Evolutionary conservation across 1,140 invertebrate species (phyloP), one percentile per base, ranked within the genome.

Genomic region (Saccostrea echinata): DNA sequence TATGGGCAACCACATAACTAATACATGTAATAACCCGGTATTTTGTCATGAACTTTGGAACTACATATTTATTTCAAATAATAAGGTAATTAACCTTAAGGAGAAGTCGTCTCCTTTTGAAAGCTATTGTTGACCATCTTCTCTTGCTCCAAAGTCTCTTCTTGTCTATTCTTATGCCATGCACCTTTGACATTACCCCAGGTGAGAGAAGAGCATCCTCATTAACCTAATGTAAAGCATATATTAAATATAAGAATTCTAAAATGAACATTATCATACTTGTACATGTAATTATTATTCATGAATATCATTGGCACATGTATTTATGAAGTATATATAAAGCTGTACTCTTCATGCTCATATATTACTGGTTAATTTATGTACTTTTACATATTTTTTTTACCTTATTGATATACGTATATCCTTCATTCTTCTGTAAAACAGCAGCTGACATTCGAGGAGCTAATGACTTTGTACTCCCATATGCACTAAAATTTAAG

Each of bases 361-460:
- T n/a, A n/a, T n/a, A n/a, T n/a, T n/a, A n/a, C n/a, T n/a, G n/a
- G n/a, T n/a, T n/a, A n/a, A n/a, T n/a, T n/a, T n/a, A n/a, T n/a
- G n/a, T n/a, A n/a, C n/a, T n/a, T n/a, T n/a, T n/a, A n/a, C n/a
- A 64, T 3, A n/a, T 81, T 82, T 21, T 21, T 18, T 16, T 12
- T 86, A 86, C 85, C 71, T 86, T 35, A 53, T 55, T 27, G n/a
- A 82, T 53, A 21, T 82, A 86, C 18, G 43, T 55, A 52, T 55
- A 57, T 33, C 71, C 85, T 81, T 86, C 85, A 86, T 86, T 81
- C 27, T 86, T 86, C 51, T 86, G 85, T 9, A 86, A 24, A 24
- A 86, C 85, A n/a, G 85, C 68, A 43, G 85, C 68, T 16, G 71
- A 55, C 3, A 86, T 51, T 86, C 85, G 53, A 18, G 35, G 53